Evolutionary conservation across 2,113 vertebrate genomes (phyloP).

Genomic region (Onychostruthus taczanowskii): DNA sequence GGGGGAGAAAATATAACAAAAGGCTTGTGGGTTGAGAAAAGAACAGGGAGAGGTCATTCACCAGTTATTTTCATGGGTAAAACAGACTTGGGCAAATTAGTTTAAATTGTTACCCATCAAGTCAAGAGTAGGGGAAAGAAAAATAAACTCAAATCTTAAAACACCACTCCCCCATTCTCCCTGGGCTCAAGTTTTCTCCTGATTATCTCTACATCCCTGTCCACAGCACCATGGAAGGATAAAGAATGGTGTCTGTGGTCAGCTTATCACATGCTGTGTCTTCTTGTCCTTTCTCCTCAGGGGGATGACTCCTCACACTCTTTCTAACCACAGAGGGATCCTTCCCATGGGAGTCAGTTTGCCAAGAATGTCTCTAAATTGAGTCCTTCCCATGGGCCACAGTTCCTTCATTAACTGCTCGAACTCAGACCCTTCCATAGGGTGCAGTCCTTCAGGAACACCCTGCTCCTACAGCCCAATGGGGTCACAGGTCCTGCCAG

Average conservation of each 20-base stretch:
- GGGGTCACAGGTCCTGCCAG: neutral
- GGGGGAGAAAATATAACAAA: neutral
- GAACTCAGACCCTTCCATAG: fast-evolving
- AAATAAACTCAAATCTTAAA: neutral
- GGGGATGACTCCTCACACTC: neutral
- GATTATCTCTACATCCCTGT: neutral
- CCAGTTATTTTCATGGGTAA: fast-evolving
- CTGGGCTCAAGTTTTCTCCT: neutral
- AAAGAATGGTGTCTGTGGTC: neutral
- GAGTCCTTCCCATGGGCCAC: neutral
- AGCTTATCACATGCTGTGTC: neutral
- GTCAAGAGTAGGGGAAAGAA: neutral
- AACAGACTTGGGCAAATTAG: neutral
- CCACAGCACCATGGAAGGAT: fast-evolving
- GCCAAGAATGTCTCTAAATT: neutral
- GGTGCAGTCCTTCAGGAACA: neutral
- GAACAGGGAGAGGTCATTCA: neutral
- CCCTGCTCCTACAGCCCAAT: neutral
- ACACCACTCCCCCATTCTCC: neutral
- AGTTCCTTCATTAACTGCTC: neutral
- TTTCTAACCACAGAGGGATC: too few species aligned
- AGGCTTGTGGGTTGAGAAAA: fast-evolving
- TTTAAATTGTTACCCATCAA: neutral
- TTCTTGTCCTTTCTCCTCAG: neutral
- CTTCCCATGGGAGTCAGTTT: neutral